A percentile compares a stretch with the other conserved stretches of the same genome.
Conservation (phyloP, 2,113 vertebrate genomes). For the Ceyx melanurus region DNA sequence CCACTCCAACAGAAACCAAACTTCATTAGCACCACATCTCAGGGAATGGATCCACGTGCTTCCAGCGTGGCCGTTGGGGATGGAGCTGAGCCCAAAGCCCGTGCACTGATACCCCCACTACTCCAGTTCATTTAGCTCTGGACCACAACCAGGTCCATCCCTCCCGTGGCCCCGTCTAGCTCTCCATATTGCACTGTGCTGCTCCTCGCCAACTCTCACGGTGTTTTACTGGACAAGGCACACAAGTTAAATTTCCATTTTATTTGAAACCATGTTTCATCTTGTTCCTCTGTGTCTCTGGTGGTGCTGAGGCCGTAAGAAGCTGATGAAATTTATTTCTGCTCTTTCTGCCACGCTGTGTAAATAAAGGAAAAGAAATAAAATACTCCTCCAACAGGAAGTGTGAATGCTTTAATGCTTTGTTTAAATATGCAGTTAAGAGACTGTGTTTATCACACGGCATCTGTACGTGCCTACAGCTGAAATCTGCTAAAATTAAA, state of each 20-base stretch:
- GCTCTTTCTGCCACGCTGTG: conserved; percentile 14
- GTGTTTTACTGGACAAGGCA: conserved; percentile 28
- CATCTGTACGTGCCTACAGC: neutral
- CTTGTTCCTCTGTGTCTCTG: conserved; percentile 40
- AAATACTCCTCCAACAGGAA: conserved; percentile 66
- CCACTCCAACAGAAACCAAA: neutral
- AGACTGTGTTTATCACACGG: conserved; percentile 55
- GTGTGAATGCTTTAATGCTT: conserved; percentile 46
- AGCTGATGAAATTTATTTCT: conserved; percentile 50
- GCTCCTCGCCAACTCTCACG: neutral
- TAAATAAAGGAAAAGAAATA: conserved; percentile 42
- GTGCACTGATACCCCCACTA: neutral
- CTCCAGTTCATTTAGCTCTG: neutral
- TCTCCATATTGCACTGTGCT: neutral
- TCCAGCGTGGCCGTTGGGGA: neutral
- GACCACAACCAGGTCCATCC: neutral
- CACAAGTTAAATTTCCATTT: conserved; percentile 44
- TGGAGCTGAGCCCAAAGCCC: neutral
- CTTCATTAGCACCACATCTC: neutral
- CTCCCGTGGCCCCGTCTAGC: neutral
- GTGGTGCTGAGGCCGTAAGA: conserved; percentile 35
- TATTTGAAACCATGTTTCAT: conserved; percentile 57
- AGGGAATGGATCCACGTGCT: neutral
- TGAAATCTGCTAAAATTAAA: conserved; percentile 15
- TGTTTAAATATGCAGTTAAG: conserved; percentile 58